Evolutionary conservation across 2,797 vertebrate species (phyloP).

Genomic region (Octomys mimax): DNA sequence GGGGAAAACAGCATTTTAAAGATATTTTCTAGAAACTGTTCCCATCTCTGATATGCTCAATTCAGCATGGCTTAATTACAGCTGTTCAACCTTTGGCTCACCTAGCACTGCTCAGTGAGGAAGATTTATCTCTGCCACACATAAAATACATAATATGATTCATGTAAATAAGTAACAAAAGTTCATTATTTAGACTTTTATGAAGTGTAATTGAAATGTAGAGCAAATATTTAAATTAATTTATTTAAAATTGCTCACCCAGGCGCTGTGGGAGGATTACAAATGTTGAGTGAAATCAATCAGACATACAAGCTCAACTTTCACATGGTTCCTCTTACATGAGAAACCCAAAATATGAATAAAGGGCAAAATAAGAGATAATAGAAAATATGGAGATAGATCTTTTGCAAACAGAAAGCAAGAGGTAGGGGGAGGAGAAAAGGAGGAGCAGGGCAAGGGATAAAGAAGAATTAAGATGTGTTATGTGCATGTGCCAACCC

Average conservation of each 20-base stretch:
- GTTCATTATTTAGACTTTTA: background rate
- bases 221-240: background rate
- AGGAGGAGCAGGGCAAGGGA: background rate
- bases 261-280: background rate
- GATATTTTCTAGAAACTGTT: background rate
- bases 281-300: background rate
- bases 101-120: background rate
- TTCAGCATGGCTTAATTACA: background rate
- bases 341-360: background rate
- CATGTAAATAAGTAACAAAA: background rate
- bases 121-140: background rate
- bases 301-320: background rate
- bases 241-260: background rate
- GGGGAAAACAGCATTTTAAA: slow-evolving; percentile 43
- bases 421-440: background rate
- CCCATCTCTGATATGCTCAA: background rate
- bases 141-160: background rate
- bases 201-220: background rate
- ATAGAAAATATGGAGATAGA: background rate
- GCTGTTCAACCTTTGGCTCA: background rate
- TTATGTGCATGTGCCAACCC: background rate
- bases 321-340: background rate
- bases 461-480: background rate
- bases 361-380: background rate
- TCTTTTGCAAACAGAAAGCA: background rate